These are phyloP conservation scores for Cepphus grylle DNA, from an alignment of 2,113 vertebrate genomes.

Conservation along the genomic window DNA sequence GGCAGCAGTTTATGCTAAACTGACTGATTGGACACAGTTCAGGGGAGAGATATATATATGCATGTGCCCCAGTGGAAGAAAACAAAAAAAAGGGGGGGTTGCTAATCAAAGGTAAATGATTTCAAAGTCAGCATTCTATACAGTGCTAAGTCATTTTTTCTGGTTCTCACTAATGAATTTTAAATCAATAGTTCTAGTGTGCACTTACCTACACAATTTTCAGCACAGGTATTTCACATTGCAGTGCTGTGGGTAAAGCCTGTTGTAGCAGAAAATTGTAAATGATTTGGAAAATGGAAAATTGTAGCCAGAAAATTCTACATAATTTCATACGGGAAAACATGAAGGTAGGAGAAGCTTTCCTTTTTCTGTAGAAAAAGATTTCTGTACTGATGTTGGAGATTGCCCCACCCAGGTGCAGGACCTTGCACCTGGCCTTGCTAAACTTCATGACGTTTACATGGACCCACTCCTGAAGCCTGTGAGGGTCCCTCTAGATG, in stretches of 20 bases:
- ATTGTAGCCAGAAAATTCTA: conserved; percentile 4
- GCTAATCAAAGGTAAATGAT: conserved; percentile 25
- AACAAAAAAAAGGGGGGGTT: not conserved
- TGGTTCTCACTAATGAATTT: conserved; percentile 32
- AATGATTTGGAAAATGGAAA: conserved; percentile 56
- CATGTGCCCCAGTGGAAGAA: not conserved
- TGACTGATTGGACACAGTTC: not conserved
- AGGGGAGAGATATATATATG: not conserved
- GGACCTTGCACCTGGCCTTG: not conserved
- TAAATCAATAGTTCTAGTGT: conserved; percentile 46
- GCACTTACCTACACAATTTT: conserved; percentile 34
- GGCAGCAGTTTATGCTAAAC: not conserved
- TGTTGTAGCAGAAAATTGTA: conserved; percentile 58
- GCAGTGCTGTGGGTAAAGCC: not conserved
- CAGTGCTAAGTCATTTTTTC: conserved; percentile 40
- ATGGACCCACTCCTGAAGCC: not conserved
- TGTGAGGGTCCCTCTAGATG: not conserved
- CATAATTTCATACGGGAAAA: not conserved
- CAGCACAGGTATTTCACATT: conserved; percentile 41
- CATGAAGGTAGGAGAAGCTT: not conserved
- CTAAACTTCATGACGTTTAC: not conserved
- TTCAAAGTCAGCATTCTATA: conserved; percentile 30
- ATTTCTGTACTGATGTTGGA: not conserved
- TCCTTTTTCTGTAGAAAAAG: not conserved
- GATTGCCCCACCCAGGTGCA: not conserved